Base-by-base conservation (phyloP, 2,888 invertebrate genomes). In the Spisula solida region DNA sequence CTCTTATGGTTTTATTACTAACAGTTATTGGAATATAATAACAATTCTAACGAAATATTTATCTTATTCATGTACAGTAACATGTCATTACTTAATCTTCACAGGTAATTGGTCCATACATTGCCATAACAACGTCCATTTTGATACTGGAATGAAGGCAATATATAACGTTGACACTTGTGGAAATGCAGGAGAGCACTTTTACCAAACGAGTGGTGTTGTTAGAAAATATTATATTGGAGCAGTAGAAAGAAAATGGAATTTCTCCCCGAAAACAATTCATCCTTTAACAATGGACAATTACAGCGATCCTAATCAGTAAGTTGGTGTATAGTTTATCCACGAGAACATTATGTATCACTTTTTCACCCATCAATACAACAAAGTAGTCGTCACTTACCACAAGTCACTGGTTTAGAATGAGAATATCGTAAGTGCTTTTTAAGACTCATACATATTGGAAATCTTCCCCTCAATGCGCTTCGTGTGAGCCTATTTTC, bases 121-220 rank as follows among this genome's bases (percentile, higher is more conserved):
- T 20, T 92, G 92, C 79, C 89, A 90, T 78, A 92, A 91, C 60
- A 86, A 90, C 75, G 70, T 88, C 18, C 92, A 92, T 66, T 92
- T 86, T 80, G 86, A 86, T 34, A 82, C 82, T 12, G 92, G 92
- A 0, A 87, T 92, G 90, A 91, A 88, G 81, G 92, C 87, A 18
- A 80, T 90, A 20, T 92, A 92, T 60, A 79, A 81, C 31, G 92
- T 91, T 16, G 55, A 88, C n/a, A 25, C 86, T 0, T 92, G 92
- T 79, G 90, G 88, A 12, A 80, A 89, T 20, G 56, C 85, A 14
- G 66, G 51, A 20, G 41, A n/a, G 4, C 79, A 81, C 51, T 91
- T 86, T 78, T 90, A 86, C n/a, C 89, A 70, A 41, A 85, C 66
- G 10, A 90, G 81, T 66, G 90, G 90, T 10, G 48, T 85, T 14